Conservation (phyloP, 2,797 vertebrate genomes). For the Falco concolor region DNA sequence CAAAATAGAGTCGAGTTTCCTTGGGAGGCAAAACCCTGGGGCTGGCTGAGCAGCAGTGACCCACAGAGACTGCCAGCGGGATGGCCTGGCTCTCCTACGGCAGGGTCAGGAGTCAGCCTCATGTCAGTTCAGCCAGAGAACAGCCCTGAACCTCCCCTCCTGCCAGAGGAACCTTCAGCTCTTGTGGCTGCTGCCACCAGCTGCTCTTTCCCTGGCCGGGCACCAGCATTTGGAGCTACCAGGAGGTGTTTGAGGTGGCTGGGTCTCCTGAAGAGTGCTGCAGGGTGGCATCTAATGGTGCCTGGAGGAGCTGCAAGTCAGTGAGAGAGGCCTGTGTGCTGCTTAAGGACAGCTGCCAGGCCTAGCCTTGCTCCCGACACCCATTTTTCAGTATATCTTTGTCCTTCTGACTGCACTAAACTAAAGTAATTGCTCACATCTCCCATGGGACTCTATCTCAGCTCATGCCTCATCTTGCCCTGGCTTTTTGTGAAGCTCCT, state of each 20-base stretch:
- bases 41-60: background rate
- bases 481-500: background rate
- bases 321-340: background rate
- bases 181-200: background rate
- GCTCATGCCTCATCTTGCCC: background rate
- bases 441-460: background rate
- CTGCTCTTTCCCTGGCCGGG: background rate
- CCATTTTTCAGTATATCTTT: background rate
- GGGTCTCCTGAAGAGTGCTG: background rate
- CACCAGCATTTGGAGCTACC: background rate
- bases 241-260: background rate
- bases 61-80: background rate
- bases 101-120: background rate
- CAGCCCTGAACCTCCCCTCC: background rate
- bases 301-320: background rate
- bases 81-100: background rate
- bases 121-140: background rate
- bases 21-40: background rate
- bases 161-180: background rate
- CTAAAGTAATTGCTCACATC: background rate
- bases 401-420: background rate
- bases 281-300: background rate
- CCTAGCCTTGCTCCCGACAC: accelerated
- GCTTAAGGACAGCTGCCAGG: background rate
- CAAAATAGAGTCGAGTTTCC: background rate